Conservation (phyloP, 2,113 vertebrate species). For the Sterrhoptilus dennistouni region DNA sequence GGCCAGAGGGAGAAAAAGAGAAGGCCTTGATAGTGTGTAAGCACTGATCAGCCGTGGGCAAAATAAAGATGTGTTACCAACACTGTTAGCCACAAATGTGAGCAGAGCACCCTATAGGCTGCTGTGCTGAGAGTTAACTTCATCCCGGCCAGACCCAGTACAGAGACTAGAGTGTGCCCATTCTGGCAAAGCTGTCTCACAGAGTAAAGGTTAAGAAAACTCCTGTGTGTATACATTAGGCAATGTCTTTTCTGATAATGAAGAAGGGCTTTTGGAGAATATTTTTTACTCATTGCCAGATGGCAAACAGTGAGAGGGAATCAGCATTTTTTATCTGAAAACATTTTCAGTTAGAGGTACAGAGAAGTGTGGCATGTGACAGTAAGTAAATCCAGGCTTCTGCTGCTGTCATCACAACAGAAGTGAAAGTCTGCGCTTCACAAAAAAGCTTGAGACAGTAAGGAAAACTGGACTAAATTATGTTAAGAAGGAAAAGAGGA, state of each 20-base stretch:
- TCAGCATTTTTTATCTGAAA: not conserved
- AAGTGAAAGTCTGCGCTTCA: not conserved
- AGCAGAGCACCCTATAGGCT: not conserved
- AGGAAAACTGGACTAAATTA: not conserved
- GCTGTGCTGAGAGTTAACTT: not conserved
- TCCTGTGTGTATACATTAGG: too few relatives aligned
- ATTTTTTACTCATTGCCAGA: not conserved
- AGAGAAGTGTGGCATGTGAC: not conserved
- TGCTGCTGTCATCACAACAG: not conserved
- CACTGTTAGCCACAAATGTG: not conserved
- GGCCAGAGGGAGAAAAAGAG: not conserved
- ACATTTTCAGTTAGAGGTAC: not conserved
- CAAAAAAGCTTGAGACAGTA: not conserved
- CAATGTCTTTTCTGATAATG: not conserved
- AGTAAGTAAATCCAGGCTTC: not conserved
- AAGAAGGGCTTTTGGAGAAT: not conserved
- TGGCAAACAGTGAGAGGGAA: not conserved
- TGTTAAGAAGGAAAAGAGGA: not conserved
- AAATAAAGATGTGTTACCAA: not conserved
- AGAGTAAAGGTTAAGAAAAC: not conserved
- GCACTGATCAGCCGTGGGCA: not conserved
- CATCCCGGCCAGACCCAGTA: not conserved
- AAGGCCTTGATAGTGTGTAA: not conserved
- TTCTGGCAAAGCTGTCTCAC: not conserved
- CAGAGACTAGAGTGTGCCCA: not conserved